Evolutionary conservation across 35 echinoderm and acorn worm genomes (phyloP), one percentile per base, ranked within the genome.

Genomic region (Strongylocentrotus purpuratus): DNA sequence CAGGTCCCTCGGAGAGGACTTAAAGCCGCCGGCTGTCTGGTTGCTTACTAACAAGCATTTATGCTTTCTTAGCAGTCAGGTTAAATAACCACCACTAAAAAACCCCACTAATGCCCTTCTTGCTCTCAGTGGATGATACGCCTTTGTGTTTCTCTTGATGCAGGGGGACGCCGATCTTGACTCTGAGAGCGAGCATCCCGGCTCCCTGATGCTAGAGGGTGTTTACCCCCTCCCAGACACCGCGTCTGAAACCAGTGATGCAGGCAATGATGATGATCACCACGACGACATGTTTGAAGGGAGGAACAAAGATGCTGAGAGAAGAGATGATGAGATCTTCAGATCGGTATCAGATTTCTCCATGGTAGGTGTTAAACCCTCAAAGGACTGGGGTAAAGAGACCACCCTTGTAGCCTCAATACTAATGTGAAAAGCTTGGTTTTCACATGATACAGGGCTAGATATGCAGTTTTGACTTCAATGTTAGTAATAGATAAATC

Each of bases 221-320:
- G 95, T 96, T 22, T 99, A 96, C 90, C 98, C 98, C 55, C 96
- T 99, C 12, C 98, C 98, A 25, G 96, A 99, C 33, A 97, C 98
- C n/a, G 95, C 95, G 10, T 99, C 97, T 4, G 98, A 99, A 55
- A 58, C 95, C 17, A 97, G 98, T 87, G 92, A 97, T 33, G 87
- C 87, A 17, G 87, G 45, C 33, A 89, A 89, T 17, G 87, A 89
- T 33, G 33, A 87, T 35, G 18, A 46, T 89, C 87, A 11, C 87
- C 87, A 35, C 25, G 87, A 46, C 20, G 87, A 89, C 20, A 78
- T 31, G 59, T 31, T 31, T 45, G 88, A 55, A 87, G 22, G 48
- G 20, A 47, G 50, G 32, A 41, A 58, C 15, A 88, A 95, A 35
- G 86, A 96, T 32, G 33, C 12, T 33, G 32, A 61, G 32, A 55